Percentiles rank a stretch among this genome's conserved stretches.
Evolutionary conservation across 1,140 invertebrate genomes (phyloP).

Genomic region (Cyclargus thomasi): DNA sequence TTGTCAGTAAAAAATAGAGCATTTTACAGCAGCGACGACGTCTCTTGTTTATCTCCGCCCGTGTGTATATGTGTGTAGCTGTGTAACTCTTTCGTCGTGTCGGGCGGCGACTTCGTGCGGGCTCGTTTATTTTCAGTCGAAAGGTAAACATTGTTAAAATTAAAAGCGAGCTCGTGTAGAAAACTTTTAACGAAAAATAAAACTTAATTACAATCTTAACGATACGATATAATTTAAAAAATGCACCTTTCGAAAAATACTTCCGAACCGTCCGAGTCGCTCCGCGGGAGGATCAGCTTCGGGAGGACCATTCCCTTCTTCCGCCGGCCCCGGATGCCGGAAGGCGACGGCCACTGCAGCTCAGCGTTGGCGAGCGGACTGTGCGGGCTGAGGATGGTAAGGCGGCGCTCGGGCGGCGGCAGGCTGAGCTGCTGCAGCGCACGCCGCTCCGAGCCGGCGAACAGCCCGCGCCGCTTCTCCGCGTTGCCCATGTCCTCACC

Average conservation of each 20-base stretch:
- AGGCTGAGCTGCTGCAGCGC: constrained; percentile 82
- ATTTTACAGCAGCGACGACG: constrained; percentile 1
- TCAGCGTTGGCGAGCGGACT: constrained; percentile 79
- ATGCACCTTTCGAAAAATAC: constrained; percentile 77
- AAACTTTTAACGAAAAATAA: constrained; percentile 9
- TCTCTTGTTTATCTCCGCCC: background rate
- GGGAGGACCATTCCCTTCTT: constrained; percentile 85
- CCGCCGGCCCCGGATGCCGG: constrained; percentile 79
- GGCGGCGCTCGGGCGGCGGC: constrained; percentile 78
- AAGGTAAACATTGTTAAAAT: background rate
- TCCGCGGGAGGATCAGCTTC: constrained; percentile 82
- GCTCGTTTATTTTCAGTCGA: background rate
- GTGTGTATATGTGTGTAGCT: background rate
- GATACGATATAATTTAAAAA: constrained; percentile 22
- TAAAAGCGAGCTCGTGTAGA: background rate
- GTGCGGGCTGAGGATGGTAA: constrained; percentile 85
- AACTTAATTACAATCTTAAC: constrained; percentile 7
- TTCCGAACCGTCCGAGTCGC: constrained; percentile 80
- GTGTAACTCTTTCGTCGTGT: background rate
- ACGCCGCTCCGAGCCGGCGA: constrained; percentile 78
- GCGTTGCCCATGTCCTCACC: constrained; percentile 78
- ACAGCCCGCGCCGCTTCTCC: constrained; percentile 79
- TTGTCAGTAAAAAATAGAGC: background rate
- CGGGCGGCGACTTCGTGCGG: background rate
- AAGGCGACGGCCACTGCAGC: constrained; percentile 76